Evolutionary conservation across 2,113 vertebrate species (phyloP), one percentile per base, ranked within the genome.

Genomic region (Calyptommatus sinebrachiatus): DNA sequence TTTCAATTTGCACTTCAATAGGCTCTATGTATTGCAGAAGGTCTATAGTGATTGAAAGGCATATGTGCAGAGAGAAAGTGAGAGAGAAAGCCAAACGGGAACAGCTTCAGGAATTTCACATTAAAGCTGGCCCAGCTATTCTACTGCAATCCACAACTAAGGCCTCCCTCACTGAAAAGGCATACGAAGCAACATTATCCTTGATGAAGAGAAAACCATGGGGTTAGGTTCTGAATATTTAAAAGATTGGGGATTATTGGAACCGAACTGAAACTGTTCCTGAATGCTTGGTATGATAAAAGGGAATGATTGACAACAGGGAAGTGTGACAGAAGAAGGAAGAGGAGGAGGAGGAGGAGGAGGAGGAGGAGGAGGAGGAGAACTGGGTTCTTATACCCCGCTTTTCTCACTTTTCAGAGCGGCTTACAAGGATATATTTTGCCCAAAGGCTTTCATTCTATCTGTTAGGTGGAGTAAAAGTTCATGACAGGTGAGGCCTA

Each of bases 141-240:
- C 71, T 2, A 72, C 73, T 81, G 69, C 73, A 76, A 4, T 76
- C 80, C 60, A n/a, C 18, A 68, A n/a, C 31, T 31, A n/a, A 10
- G 12, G 11, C 72, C 26, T 46, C n/a, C 62, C 73, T 20, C 31
- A n/a, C 77, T 76, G 85, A 89, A 84, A 82, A 76, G 72, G 69
- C 76, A 82, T 78, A 77, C 16, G 24, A 14, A 29, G 26, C 3
- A 50, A 73, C 63, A 4, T 63, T 11, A 48, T 48, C 63, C 89
- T 78, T n/a, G 29, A 3, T 67, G 48, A 83, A 73, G 53, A 50
- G 81, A 18, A 82, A 85, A 84, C 85, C 84, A 77, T 80, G 72
- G 67, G 75, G 79, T 71, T 48, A 28, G 29, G 1, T 71, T 73
- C 53, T 61, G 73, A 75, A 61, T 70, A 79, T 68, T 65, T 35